These are phyloP conservation scores for Anseranas semipalmata DNA, from an alignment of 2,113 vertebrate species.

Conservation along the genomic window DNA sequence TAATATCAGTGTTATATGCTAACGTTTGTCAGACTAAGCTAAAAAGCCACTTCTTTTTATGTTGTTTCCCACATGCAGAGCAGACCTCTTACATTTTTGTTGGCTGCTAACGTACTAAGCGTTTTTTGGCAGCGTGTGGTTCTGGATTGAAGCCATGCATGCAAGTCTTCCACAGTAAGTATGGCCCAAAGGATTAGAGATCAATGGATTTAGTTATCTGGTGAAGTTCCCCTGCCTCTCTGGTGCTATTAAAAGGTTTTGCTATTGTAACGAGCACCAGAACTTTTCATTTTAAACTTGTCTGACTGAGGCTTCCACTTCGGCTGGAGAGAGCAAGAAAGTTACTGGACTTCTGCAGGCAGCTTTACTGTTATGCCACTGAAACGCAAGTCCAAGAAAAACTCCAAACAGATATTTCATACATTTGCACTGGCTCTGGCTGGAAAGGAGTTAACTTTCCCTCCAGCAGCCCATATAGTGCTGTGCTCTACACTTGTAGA, in stretches of 20 bases:
- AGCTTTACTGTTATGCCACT: not conserved
- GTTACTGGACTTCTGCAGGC: not conserved
- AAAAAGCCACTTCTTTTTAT: conserved; percentile 83
- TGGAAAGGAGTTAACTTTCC: not conserved
- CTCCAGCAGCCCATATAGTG: not conserved
- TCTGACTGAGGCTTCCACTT: conserved; percentile 9
- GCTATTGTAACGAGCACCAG: conserved; percentile 55
- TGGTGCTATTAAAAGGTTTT: conserved; percentile 74
- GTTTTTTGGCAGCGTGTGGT: conserved; percentile 80
- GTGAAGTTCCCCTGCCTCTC: conserved; percentile 68
- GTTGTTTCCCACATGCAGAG: conserved; percentile 85
- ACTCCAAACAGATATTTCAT: not conserved
- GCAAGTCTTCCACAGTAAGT: conserved; percentile 75
- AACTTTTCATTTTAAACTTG: conserved; percentile 41
- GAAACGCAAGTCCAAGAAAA: not conserved
- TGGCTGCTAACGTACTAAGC: conserved; percentile 83
- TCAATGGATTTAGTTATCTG: conserved; percentile 74
- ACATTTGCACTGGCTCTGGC: not conserved
- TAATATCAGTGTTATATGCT: conserved; percentile 78
- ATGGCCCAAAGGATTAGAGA: conserved; percentile 71
- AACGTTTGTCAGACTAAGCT: conserved; percentile 83
- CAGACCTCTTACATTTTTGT: conserved; percentile 80
- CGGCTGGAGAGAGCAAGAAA: not conserved
- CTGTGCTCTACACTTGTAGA: not conserved
- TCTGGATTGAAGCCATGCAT: conserved; percentile 77